Conservation (phyloP, 1,140 invertebrate genomes). For the Leptestheria dahalacensis region DNA sequence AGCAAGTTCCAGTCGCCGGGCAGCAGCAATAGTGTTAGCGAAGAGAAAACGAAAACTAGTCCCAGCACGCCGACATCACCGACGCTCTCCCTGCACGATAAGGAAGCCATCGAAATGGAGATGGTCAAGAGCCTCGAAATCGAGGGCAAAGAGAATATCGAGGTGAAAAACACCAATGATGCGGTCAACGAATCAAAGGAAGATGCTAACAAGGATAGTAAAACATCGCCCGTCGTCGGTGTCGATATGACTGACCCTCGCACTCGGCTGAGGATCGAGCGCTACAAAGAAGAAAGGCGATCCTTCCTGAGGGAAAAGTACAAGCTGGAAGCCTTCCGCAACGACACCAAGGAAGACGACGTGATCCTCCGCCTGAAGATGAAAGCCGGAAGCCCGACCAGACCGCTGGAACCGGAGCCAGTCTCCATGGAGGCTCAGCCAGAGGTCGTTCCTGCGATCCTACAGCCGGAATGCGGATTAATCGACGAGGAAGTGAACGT, state of each 20-base stretch:
- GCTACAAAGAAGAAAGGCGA: conserved; percentile 80
- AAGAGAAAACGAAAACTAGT: neutral
- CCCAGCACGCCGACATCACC: conserved; percentile 2
- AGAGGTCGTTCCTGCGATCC: conserved; percentile 6
- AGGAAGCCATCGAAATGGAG: neutral
- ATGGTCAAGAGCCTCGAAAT: neutral
- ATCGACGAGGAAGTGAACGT: conserved; percentile 25
- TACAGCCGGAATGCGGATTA: conserved; percentile 2
- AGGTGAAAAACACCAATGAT: neutral
- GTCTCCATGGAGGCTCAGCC: neutral
- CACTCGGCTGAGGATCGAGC: conserved; percentile 62
- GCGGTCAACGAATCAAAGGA: neutral
- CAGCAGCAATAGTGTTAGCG: conserved; percentile 5
- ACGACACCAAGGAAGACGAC: conserved; percentile 33
- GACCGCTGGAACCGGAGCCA: conserved; percentile 18
- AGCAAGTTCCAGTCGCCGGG: conserved; percentile 26
- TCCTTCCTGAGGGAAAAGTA: conserved; percentile 72
- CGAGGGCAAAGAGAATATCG: conserved; percentile 8
- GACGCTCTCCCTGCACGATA: neutral
- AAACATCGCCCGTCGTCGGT: conserved; percentile 18
- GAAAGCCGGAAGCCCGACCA: conserved; percentile 23
- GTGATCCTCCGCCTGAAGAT: conserved; percentile 21
- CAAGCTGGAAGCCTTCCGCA: conserved; percentile 61
- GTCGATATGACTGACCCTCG: conserved; percentile 36
- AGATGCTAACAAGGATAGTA: neutral